Evolutionary conservation across 1,140 invertebrate species (phyloP).

Genomic region (Rhyzopertha dominica): DNA sequence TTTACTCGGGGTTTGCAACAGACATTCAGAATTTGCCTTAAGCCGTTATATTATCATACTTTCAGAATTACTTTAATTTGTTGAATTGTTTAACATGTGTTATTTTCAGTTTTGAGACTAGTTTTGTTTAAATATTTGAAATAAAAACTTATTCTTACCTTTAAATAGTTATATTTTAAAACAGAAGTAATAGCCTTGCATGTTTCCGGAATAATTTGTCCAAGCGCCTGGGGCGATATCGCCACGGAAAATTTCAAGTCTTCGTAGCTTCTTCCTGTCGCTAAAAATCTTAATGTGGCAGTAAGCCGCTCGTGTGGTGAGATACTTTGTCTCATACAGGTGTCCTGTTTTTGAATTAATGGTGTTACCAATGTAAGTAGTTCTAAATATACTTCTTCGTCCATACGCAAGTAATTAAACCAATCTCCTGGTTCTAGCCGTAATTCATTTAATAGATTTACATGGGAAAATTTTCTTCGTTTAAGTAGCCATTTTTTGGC

Average conservation of each 20-base stretch:
- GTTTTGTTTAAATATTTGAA: too few species aligned
- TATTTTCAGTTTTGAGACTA: too few species aligned
- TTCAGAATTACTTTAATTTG: too few species aligned
- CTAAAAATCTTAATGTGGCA: constrained; percentile 14
- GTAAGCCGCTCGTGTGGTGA: constrained; percentile 16
- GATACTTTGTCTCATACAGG: constrained; percentile 16
- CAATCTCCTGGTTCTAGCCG: constrained; percentile 25
- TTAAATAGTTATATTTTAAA: constrained; percentile 22
- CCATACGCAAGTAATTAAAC: constrained; percentile 36
- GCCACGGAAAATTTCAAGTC: constrained; percentile 32
- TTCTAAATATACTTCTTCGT: constrained; percentile 22
- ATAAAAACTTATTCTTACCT: too few species aligned
- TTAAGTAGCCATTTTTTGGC: constrained; percentile 12
- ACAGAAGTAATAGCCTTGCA: constrained; percentile 26
- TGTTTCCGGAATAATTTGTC: constrained; percentile 34
- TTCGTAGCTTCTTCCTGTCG: constrained; percentile 22
- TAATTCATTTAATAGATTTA: constrained; percentile 31
- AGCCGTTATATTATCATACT: too few species aligned
- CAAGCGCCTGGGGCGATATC: constrained; percentile 30
- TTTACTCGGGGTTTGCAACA: too few species aligned
- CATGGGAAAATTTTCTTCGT: constrained; percentile 19
- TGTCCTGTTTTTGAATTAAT: constrained; percentile 11
- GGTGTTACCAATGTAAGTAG: constrained; percentile 16
- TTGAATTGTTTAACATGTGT: too few species aligned
- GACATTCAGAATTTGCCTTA: too few species aligned